phyloP scores from a whole-genome alignment of 2,113 vertebrate genomes.

The Merops nubicus region DNA sequence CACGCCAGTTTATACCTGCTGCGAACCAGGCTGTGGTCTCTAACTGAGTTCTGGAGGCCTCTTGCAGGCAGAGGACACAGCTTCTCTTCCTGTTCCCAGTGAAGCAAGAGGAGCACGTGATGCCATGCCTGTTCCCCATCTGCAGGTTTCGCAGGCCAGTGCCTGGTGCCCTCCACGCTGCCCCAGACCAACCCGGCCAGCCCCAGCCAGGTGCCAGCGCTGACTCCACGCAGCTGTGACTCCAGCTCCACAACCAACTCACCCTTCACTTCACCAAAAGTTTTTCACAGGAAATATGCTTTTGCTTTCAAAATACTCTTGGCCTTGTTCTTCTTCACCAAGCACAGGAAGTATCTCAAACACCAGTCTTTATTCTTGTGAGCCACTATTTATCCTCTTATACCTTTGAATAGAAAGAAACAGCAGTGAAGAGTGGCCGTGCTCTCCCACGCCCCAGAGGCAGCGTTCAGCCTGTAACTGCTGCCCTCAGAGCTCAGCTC shows the following conservation, averaged over 20 bases:
- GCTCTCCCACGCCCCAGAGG: neutral
- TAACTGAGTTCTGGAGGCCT: neutral
- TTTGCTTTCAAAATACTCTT: slow-evolving; percentile 51
- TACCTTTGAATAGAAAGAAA: neutral
- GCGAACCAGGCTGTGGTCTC: neutral
- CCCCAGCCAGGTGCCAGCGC: neutral
- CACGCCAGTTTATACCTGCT: neutral
- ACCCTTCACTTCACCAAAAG: neutral
- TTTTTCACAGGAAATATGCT: slow-evolving; percentile 44
- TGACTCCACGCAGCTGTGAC: neutral
- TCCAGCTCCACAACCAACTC: neutral
- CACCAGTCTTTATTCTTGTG: neutral
- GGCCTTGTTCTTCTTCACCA: neutral
- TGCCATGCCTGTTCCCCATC: neutral
- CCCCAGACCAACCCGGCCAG: neutral
- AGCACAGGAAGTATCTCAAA: slow-evolving; percentile 48
- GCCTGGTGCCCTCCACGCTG: neutral
- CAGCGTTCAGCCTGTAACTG: neutral
- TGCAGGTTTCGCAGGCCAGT: neutral
- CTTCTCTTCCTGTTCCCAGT: neutral
- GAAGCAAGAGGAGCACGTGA: neutral
- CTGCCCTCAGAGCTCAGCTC: neutral
- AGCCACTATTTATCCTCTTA: neutral
- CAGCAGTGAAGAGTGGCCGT: neutral
- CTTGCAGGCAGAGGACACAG: neutral